A percentile compares a stretch with the other conserved stretches of the same genome.
phyloP scores from a whole-genome alignment of 2,888 invertebrate genomes.

The Carabus problematicus region DNA sequence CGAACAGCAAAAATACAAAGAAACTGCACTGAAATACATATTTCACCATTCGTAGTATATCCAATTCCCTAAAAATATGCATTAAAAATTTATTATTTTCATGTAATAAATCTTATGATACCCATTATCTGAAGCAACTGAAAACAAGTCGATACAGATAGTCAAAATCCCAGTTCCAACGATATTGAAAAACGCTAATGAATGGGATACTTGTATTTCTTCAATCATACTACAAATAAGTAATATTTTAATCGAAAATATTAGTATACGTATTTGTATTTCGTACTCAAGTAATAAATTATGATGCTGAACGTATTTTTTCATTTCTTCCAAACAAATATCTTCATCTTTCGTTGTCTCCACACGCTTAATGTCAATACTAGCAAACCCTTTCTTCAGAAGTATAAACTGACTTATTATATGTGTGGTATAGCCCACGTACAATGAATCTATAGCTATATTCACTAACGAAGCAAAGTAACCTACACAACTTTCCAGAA shows the following conservation, averaged over 20 bases:
- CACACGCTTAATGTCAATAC: conserved; percentile 10
- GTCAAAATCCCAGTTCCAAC: conserved; percentile 20
- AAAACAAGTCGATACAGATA: conserved; percentile 30
- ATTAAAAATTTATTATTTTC: background rate
- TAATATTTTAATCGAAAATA: background rate
- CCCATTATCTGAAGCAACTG: conserved; percentile 23
- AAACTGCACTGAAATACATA: conserved; percentile 34
- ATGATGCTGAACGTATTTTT: conserved; percentile 22
- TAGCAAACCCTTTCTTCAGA: conserved; percentile 19
- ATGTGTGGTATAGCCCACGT: conserved; percentile 25
- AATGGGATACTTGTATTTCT: conserved; percentile 8
- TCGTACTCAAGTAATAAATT: conserved; percentile 23
- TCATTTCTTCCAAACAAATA: conserved; percentile 16
- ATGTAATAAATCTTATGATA: conserved; percentile 5
- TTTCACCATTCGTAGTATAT: conserved; percentile 30
- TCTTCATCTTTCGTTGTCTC: conserved; percentile 18
- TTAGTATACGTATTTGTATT: background rate
- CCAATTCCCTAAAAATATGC: conserved; percentile 13
- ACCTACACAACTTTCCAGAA: conserved; percentile 24
- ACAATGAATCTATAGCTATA: conserved; percentile 29
- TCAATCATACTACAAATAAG: background rate
- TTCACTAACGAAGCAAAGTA: conserved; percentile 27
- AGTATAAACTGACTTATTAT: conserved; percentile 22
- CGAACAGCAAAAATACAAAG: conserved; percentile 29
- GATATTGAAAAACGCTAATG: conserved; percentile 30